A percentile compares a stretch with the other conserved stretches of the same genome.
These are phyloP conservation scores for Dynastes tityus DNA, from an alignment of 2,888 invertebrate species.

Conservation along the genomic window DNA sequence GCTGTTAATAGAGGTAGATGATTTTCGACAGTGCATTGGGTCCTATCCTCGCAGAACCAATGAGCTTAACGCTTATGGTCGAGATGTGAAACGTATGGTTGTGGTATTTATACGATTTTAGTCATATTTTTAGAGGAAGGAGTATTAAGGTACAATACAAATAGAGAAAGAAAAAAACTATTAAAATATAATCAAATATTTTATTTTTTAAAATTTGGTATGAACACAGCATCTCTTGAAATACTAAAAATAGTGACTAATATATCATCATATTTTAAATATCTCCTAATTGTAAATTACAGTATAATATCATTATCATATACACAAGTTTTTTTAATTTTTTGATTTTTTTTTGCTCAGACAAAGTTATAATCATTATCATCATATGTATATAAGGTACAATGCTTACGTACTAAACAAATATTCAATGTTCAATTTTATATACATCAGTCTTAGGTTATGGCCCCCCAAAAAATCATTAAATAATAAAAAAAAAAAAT, in stretches of 20 bases:
- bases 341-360: constrained; percentile 13
- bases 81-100: no score
- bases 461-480: constrained; percentile 58
- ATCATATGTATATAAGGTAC: constrained; percentile 2
- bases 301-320: background rate
- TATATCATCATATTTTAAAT: constrained; percentile 21
- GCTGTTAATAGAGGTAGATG: constrained; percentile 58
- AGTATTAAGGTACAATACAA: no score
- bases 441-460: constrained; percentile 63
- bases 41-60: no score
- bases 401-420: background rate
- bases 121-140: no score
- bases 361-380: background rate
- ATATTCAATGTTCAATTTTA: constrained; percentile 28
- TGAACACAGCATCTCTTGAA: constrained; percentile 49
- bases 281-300: background rate
- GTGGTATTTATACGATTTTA: no score
- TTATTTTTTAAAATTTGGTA: constrained; percentile 39
- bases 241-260: constrained; percentile 45
- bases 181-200: constrained; percentile 5
- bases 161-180: background rate
- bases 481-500: background rate
- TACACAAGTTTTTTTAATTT: background rate
- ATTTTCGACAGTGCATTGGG: background rate
- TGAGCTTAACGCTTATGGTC: no score